These are phyloP conservation scores for Lutjanus campechanus DNA, from an alignment of 2,797 vertebrate species.

Conservation along the genomic window DNA sequence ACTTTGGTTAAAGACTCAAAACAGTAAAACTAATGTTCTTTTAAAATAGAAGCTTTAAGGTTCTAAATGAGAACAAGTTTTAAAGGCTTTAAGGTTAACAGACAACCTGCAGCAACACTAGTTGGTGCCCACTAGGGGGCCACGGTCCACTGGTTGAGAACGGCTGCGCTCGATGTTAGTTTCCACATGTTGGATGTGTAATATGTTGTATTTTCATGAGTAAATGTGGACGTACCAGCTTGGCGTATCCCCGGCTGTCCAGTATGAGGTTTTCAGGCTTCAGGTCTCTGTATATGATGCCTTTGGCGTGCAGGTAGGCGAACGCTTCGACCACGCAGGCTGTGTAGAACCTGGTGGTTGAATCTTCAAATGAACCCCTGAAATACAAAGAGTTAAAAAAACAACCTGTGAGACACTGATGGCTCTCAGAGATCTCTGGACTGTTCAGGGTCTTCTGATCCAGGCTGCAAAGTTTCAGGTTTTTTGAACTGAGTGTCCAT, in stretches of 20 bases:
- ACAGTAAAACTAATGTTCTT: no score
- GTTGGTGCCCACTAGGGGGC: no score
- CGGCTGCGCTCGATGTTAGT: no score
- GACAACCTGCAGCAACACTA: no score
- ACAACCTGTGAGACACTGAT: background rate
- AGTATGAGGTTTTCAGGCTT: conserved; percentile 99
- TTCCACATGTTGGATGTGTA: background rate
- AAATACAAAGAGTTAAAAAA: background rate
- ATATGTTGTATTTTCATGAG: background rate
- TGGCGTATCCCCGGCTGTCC: conserved; percentile 96
- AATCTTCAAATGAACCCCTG: conserved; percentile 97
- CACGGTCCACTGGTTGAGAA: no score
- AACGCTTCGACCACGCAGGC: conserved; percentile 97
- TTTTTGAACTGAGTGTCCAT: background rate
- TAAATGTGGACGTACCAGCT: conserved; percentile 84
- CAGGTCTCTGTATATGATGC: conserved; percentile 98
- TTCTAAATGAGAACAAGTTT: no score
- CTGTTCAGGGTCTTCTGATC: background rate
- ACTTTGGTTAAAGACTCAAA: no score
- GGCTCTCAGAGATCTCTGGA: background rate
- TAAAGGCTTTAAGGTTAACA: no score
- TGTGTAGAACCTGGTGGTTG: conserved; percentile 96
- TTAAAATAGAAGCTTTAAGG: no score
- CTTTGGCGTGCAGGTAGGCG: conserved; percentile 97
- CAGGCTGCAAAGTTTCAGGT: background rate